Evolutionary conservation across 2,888 invertebrate species (phyloP).

Genomic region (Yponomeuta malinellus): DNA sequence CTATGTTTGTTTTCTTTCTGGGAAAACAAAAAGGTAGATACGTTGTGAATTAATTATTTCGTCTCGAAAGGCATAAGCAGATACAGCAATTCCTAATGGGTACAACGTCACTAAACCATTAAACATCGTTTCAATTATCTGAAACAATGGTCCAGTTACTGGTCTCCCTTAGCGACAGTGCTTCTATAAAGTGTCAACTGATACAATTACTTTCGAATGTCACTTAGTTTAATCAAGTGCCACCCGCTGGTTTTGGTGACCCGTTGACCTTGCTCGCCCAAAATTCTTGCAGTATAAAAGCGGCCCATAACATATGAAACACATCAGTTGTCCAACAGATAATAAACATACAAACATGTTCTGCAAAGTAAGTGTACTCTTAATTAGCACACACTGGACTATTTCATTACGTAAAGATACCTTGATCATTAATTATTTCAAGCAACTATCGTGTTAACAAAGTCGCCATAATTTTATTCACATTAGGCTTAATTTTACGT

Average conservation of each 20-base stretch:
- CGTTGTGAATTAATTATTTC: no score
- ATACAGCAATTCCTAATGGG: no score
- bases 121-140: not conserved
- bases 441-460: no score
- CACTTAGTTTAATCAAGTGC: not conserved
- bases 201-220: conserved; percentile 9
- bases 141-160: not conserved
- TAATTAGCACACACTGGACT: not conserved
- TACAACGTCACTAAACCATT: not conserved
- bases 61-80: no score
- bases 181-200: not conserved
- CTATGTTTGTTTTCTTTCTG: no score
- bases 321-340: conserved; percentile 23
- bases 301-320: conserved; percentile 19
- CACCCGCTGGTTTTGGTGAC: conserved; percentile 19
- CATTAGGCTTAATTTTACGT: no score
- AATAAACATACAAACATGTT: conserved; percentile 24
- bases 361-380: conserved; percentile 25
- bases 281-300: conserved; percentile 26
- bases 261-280: conserved; percentile 26
- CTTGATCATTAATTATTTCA: not conserved
- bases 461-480: no score
- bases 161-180: not conserved
- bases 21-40: no score
- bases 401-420: conserved; percentile 28